Percentiles rank a stretch among this genome's conserved stretches.
These are phyloP conservation scores for Coecobrya sp. DNA, from an alignment of 2,888 invertebrate species.

Conservation along the genomic window DNA sequence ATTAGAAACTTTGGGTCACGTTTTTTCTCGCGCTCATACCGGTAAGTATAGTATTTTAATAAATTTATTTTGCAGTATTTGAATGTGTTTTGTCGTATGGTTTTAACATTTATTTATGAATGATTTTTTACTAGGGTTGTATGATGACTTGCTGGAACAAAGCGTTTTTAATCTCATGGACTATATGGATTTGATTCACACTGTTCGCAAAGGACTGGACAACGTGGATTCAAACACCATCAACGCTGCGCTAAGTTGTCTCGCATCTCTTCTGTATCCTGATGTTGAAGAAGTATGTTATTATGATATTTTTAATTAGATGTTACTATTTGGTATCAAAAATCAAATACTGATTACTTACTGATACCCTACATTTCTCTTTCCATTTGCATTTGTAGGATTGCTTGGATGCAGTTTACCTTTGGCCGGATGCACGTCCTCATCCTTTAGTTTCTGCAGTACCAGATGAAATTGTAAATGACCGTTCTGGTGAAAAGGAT, in stretches of 20 bases:
- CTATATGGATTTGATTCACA: constrained; percentile 83
- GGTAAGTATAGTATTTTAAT: constrained; percentile 69
- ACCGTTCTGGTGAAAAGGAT: constrained; percentile 89
- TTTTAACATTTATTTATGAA: too few relatives aligned
- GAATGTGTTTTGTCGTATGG: too few relatives aligned
- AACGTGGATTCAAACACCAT: constrained; percentile 78
- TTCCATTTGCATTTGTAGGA: constrained; percentile 34
- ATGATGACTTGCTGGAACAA: constrained; percentile 80
- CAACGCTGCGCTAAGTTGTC: constrained; percentile 81
- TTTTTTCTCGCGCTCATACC: constrained; percentile 88
- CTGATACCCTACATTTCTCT: background rate
- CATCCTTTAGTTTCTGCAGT: constrained; percentile 87
- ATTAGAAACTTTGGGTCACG: constrained; percentile 93
- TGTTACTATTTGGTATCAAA: too few relatives aligned
- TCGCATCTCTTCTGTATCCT: constrained; percentile 82
- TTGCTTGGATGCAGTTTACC: constrained; percentile 64
- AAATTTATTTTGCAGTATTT: background rate
- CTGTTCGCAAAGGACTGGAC: constrained; percentile 82
- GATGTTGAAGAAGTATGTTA: constrained; percentile 82
- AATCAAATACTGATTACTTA: background rate
- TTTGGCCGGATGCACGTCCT: constrained; percentile 81
- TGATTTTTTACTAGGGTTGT: constrained; percentile 78
- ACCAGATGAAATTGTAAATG: constrained; percentile 87
- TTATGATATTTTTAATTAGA: too few relatives aligned
- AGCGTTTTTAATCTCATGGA: constrained; percentile 80